phyloP scores from a whole-genome alignment of 2,113 vertebrate species.

The Sprattus sprattus region DNA sequence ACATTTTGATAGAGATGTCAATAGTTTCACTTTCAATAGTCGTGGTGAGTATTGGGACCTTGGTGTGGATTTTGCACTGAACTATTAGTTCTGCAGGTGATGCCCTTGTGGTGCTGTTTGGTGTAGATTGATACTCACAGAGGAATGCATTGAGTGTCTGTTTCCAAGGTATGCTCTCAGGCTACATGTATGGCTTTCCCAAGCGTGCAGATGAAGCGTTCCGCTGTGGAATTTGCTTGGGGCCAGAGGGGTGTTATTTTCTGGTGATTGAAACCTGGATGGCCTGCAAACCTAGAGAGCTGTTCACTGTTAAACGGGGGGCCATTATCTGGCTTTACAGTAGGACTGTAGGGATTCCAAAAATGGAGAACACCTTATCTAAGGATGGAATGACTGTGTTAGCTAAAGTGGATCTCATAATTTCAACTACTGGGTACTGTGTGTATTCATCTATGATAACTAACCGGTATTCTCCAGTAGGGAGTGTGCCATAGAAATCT shows the following conservation, averaged over 20 bases:
- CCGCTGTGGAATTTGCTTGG: conserved; percentile 27
- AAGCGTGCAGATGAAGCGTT: conserved; percentile 27
- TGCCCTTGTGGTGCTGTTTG: background rate
- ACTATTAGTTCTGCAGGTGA: conserved; percentile 24
- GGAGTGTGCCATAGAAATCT: conserved; percentile 38
- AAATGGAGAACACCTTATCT: conserved; percentile 39
- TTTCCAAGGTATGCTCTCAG: conserved; percentile 23
- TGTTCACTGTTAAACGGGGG: conserved; percentile 34
- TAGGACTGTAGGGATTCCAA: conserved; percentile 34
- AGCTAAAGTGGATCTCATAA: conserved; percentile 12
- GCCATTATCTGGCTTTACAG: conserved; percentile 41
- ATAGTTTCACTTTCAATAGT: too few species aligned
- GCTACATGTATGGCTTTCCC: conserved; percentile 17
- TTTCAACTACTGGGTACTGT: conserved; percentile 29
- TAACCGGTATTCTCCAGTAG: conserved; percentile 35
- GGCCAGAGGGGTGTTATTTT: conserved; percentile 28
- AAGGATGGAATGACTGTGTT: conserved; percentile 24
- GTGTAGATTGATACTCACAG: conserved; percentile 34
- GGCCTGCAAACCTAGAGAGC: conserved; percentile 32
- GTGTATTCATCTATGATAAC: conserved; percentile 38
- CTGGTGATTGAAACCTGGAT: conserved; percentile 25
- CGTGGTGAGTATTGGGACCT: background rate
- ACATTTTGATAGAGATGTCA: too few species aligned
- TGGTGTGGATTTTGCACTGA: conserved; percentile 16
- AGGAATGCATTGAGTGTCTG: conserved; percentile 24